Evolutionary conservation across 2,797 vertebrate species (phyloP).

Genomic region (Diceros bicornis): DNA sequence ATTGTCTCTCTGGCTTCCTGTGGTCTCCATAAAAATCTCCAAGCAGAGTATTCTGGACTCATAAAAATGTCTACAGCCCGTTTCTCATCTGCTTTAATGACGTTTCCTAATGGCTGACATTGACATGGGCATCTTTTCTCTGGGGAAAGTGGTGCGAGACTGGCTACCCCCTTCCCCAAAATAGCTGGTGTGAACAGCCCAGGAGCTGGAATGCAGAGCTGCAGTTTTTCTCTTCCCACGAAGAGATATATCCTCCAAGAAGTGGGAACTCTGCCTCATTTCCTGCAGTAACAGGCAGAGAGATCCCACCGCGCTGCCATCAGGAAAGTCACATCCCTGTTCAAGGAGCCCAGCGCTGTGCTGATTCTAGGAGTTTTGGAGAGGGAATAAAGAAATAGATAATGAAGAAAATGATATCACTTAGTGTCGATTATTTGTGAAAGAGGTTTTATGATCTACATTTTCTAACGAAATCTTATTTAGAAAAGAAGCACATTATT

Average conservation of each 20-base stretch:
- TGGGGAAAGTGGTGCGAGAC: slow-evolving; percentile 69
- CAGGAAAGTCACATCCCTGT: neutral
- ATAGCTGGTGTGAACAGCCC: slow-evolving; percentile 43
- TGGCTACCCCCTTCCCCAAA: slow-evolving; percentile 73
- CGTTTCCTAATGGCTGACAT: slow-evolving; percentile 52
- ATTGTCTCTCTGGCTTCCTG: slow-evolving; percentile 84
- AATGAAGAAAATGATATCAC: neutral
- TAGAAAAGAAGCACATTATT: neutral
- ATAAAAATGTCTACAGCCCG: slow-evolving; percentile 82
- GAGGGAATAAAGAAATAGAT: neutral
- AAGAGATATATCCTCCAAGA: neutral
- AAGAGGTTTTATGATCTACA: neutral
- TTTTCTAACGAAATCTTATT: neutral
- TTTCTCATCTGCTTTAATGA: slow-evolving; percentile 82
- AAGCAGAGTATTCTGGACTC: slow-evolving; percentile 75
- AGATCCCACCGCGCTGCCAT: accelerated
- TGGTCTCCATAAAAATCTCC: slow-evolving; percentile 83
- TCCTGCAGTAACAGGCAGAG: neutral
- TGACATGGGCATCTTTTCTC: slow-evolving; percentile 70
- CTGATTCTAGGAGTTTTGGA: accelerated
- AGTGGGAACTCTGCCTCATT: neutral
- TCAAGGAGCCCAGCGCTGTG: neutral
- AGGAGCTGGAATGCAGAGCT: neutral
- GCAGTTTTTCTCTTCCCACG: neutral
- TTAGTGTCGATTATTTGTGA: neutral